A percentile compares a stretch with the other conserved stretches of the same genome.
Evolutionary conservation across 2,113 vertebrate species (phyloP).

Genomic region (Phasianus colchicus): DNA sequence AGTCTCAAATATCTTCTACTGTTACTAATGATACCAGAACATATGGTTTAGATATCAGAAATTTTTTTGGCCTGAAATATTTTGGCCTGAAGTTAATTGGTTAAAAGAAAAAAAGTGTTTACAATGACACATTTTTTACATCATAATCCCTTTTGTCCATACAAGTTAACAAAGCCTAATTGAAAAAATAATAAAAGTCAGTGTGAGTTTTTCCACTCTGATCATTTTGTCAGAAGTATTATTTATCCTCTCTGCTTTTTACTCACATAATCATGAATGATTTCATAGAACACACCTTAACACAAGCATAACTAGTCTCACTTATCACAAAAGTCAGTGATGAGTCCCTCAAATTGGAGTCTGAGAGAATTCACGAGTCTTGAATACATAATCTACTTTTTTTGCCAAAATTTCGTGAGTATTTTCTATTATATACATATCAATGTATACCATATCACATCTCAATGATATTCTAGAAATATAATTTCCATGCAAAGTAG

Average conservation of each 20-base stretch:
- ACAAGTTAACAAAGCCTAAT: not conserved
- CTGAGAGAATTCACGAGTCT: not conserved
- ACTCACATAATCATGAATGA: rapidly evolving
- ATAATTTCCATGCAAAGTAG: conserved; percentile 12
- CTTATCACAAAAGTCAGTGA: not conserved
- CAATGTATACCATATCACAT: not conserved
- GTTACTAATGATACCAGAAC: not conserved
- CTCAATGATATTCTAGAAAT: not conserved
- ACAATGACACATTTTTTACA: not conserved
- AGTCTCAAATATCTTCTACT: not conserved
- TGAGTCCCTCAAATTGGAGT: not conserved
- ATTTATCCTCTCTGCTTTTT: not conserved
- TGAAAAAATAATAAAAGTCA: not conserved
- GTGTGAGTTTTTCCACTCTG: not conserved
- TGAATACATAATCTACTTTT: not conserved
- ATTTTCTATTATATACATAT: not conserved
- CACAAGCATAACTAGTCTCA: not conserved
- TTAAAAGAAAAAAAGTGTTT: not conserved
- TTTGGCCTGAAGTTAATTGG: not conserved
- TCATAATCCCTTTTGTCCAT: not conserved
- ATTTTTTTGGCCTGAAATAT: too few species aligned
- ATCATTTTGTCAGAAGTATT: not conserved
- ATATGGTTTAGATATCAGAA: not conserved
- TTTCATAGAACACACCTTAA: not conserved
- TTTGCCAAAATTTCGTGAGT: not conserved